phyloP scores from a whole-genome alignment of 92 coral and sea anemone genomes.

The Actinostola sp. region DNA sequence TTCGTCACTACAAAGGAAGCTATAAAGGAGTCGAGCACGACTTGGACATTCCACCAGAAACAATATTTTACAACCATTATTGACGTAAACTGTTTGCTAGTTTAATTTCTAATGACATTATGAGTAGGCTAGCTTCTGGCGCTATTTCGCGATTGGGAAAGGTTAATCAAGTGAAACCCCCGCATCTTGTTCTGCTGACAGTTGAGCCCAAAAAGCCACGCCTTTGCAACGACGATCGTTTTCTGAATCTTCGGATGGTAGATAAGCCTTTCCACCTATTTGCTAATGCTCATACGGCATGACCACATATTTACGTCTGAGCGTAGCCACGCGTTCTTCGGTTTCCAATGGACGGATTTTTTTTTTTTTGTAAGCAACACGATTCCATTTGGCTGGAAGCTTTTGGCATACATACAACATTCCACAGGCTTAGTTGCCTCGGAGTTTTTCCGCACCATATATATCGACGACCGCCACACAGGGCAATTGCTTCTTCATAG shows the following conservation, averaged over 20 bases:
- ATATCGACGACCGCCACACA: too few relatives aligned
- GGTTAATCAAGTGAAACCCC: not conserved
- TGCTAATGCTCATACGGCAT: not conserved
- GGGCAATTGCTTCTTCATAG: slow-evolving; percentile 8
- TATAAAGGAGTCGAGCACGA: too few relatives aligned
- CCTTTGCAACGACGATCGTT: slow-evolving; percentile 6
- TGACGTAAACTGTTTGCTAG: too few relatives aligned
- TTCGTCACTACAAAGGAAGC: too few relatives aligned
- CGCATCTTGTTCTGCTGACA: slow-evolving; percentile 5
- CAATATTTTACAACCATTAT: too few relatives aligned
- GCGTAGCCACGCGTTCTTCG: slow-evolving; percentile 50
- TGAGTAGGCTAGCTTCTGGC: too few relatives aligned
- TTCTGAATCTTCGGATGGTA: not conserved
- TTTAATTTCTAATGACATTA: too few relatives aligned
- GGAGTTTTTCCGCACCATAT: slow-evolving; percentile 37
- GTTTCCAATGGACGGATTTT: slow-evolving; percentile 44
- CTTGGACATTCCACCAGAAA: too few relatives aligned
- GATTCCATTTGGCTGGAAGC: slow-evolving; percentile 54
- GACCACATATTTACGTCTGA: slow-evolving; percentile 27
- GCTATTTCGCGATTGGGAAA: too few relatives aligned
- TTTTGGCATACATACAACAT: slow-evolving; percentile 51
- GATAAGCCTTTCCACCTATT: not conserved
- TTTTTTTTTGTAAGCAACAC: slow-evolving; percentile 52
- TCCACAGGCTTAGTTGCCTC: slow-evolving; percentile 36
- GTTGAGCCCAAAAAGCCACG: slow-evolving; percentile 14